Percentiles rank a stretch among this genome's conserved stretches.
phyloP scores from a whole-genome alignment of 2,113 vertebrate species.

The pig (Sus scrofa) region T2T-Sscrofa CM000814.6:134304501-134305000 shows the following conservation, averaged over 20 bases:
- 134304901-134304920: neutral
- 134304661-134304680: constrained; percentile 39
- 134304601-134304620: constrained; percentile 77
- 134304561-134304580: constrained; percentile 53
- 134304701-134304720: neutral
- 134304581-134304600: constrained; percentile 51
- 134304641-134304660: constrained; percentile 18
- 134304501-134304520: constrained; percentile 65
- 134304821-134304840: too few species aligned
- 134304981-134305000: neutral
- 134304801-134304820: neutral
- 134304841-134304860: too few species aligned
- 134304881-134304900: neutral
- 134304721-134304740: neutral
- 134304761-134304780: neutral
- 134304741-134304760: neutral
- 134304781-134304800: neutral
- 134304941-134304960: neutral
- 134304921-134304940: neutral
- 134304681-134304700: neutral
- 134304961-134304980: neutral
- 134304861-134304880: neutral
- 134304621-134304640: constrained; percentile 43
- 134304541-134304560: constrained; percentile 56
- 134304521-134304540: constrained; percentile 61